Evolutionary conservation across 2,113 vertebrate species (phyloP), one percentile per base, ranked within the genome.

Genomic region (Acrocephalus arundinaceus): DNA sequence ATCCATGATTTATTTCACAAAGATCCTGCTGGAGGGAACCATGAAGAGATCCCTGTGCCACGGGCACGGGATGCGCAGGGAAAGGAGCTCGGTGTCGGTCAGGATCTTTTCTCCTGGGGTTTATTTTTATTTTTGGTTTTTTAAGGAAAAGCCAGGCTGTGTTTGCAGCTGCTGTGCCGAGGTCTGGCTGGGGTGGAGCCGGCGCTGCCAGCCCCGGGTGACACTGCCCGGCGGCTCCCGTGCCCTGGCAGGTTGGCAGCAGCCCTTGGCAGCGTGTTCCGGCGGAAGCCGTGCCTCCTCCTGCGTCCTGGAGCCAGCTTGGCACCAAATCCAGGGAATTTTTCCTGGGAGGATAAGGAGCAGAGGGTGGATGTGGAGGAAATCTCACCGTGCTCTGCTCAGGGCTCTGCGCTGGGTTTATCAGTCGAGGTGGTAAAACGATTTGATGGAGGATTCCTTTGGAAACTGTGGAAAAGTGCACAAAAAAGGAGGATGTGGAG

Each of bases 71-170:
- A 18, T 5, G 19, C 11, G 15, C 48, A 0, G 37, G 71, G n/a
- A 19, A 9, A 15, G 1, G 24, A 86, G 59, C 73, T 20, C 1
- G 3, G 41, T 0, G 3, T 4, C 27, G 7, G 11, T 12, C 4
- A 1, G 54, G 68, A 43, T 33, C 66, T 25, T 16, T 43, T 28
- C 21, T 39, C 20, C 11, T 1, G 15, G 20, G 39, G 3, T 54
- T 22, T 5, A 11, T 30, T 19, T 31, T 9, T 9, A 33, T 58
- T n/a, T n/a, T 22, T 21, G 37, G 37, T 7, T 11, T 4, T 20
- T 12, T 5, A 10, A 20, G 37, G 24, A 23, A 4, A 6, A 21
- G 1, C 20, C 52, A 20, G 10, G 46, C 31, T 14, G 39, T 11
- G 75, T 66, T 52, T 16, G 67, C 31, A 14, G 6, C 37, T 4